phyloP scores from a whole-genome alignment of 2,888 invertebrate species.

The Rhingia rostrata region DNA sequence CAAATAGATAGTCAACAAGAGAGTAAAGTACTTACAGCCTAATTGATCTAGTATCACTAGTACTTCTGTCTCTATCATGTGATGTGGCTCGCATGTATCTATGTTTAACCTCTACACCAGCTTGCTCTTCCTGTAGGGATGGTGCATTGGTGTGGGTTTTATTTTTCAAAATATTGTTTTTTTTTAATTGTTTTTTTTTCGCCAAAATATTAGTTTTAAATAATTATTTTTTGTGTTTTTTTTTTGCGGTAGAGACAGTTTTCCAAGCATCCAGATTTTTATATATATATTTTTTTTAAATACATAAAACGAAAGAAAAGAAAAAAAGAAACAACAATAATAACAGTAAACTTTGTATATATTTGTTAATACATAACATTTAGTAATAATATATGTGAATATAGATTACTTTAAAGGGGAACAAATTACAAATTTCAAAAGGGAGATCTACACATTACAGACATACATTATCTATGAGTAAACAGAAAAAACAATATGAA shows the following conservation, averaged over 20 bases:
- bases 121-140: conserved; percentile 84
- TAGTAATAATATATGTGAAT: conserved; percentile 65
- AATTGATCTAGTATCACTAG: conserved; percentile 79
- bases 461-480: no score
- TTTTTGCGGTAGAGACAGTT: conserved; percentile 72
- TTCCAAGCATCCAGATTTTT: conserved; percentile 71
- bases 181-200: conserved; percentile 22
- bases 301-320: conserved; percentile 74
- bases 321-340: conserved; percentile 74
- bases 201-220: conserved; percentile 34
- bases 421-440: conserved; percentile 14
- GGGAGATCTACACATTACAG: conserved; percentile 17
- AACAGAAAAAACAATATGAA: no score
- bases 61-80: conserved; percentile 78
- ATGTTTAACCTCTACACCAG: conserved; percentile 84
- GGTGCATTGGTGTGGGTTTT: conserved; percentile 70
- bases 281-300: conserved; percentile 53
- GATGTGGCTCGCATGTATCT: conserved; percentile 78
- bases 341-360: conserved; percentile 62
- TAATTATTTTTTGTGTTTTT: conserved; percentile 45
- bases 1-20: conserved; percentile 43
- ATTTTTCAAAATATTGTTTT: conserved; percentile 46
- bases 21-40: conserved; percentile 77
- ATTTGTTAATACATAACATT: conserved; percentile 62
- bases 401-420: conserved; percentile 11